Conservation (phyloP, 1,140 invertebrate genomes). For the Littorina saxatilis region DNA sequence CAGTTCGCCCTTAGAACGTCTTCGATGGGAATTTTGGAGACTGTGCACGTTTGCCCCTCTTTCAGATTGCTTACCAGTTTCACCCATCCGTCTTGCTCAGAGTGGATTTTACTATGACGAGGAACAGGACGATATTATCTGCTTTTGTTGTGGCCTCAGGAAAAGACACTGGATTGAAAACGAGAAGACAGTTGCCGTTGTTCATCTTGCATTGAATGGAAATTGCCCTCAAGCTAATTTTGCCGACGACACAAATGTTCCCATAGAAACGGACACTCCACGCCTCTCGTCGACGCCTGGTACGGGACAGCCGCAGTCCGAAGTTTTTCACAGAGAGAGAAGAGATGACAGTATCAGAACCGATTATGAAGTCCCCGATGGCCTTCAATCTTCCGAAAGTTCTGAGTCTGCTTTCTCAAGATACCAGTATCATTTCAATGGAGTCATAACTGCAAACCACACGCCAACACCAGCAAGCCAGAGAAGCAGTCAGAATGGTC, state of each 20-base stretch:
- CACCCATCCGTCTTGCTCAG: neutral
- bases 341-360: too few relatives aligned
- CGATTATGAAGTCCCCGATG: too few relatives aligned
- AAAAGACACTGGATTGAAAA: neutral
- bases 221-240: neutral
- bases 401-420: too few relatives aligned
- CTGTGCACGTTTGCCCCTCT: neutral
- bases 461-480: too few relatives aligned
- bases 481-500: too few relatives aligned
- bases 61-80: neutral
- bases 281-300: neutral
- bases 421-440: too few relatives aligned
- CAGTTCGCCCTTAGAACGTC: neutral
- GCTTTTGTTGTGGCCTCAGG: neutral
- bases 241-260: neutral
- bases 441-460: too few relatives aligned
- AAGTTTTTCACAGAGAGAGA: too few relatives aligned
- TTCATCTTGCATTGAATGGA: neutral
- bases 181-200: neutral
- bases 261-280: neutral
- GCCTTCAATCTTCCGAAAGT: too few relatives aligned
- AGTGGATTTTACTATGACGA: slow-evolving; percentile 3
- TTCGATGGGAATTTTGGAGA: neutral
- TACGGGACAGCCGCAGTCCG: neutral
- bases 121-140: neutral